Conservation (phyloP, 2,888 invertebrate genomes). For the Lacanobia oleracea region DNA sequence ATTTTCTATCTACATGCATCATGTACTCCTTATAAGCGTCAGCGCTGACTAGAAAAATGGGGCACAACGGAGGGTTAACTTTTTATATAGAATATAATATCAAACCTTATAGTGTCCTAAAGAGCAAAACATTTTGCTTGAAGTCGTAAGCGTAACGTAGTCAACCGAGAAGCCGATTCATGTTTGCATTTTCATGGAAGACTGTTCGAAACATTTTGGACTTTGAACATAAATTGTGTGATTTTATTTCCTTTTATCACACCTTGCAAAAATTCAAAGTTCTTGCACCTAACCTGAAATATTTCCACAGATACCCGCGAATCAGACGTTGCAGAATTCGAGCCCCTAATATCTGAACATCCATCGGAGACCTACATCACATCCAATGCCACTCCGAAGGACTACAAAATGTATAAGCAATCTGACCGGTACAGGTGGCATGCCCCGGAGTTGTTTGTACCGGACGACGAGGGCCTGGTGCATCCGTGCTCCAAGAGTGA, state of each 20-base stretch:
- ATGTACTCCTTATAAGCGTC: no score
- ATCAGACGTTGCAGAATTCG: slow-evolving; percentile 73
- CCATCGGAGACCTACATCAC: slow-evolving; percentile 80
- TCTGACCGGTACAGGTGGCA: slow-evolving; percentile 83
- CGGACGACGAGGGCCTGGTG: slow-evolving; percentile 78
- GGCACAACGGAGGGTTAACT: not conserved
- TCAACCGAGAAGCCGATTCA: not conserved
- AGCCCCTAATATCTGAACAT: slow-evolving; percentile 80
- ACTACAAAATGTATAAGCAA: slow-evolving; percentile 73
- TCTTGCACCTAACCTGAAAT: not conserved
- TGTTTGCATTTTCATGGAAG: not conserved
- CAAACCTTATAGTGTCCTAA: not conserved
- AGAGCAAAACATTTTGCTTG: not conserved
- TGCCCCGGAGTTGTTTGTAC: slow-evolving; percentile 85
- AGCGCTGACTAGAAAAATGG: no score
- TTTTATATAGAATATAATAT: not conserved
- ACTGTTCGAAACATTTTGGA: not conserved
- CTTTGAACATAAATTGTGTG: not conserved
- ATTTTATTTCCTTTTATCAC: not conserved
- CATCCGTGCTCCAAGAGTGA: slow-evolving; percentile 83
- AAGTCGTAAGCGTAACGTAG: not conserved
- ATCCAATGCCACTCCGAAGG: slow-evolving; percentile 73
- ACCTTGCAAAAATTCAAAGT: not conserved
- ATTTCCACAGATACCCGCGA: slow-evolving; percentile 73
- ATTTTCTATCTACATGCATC: no score